Evolutionary conservation across 2,888 invertebrate genomes (phyloP), one percentile per base, ranked within the genome.

Genomic region (Arge pagana): DNA sequence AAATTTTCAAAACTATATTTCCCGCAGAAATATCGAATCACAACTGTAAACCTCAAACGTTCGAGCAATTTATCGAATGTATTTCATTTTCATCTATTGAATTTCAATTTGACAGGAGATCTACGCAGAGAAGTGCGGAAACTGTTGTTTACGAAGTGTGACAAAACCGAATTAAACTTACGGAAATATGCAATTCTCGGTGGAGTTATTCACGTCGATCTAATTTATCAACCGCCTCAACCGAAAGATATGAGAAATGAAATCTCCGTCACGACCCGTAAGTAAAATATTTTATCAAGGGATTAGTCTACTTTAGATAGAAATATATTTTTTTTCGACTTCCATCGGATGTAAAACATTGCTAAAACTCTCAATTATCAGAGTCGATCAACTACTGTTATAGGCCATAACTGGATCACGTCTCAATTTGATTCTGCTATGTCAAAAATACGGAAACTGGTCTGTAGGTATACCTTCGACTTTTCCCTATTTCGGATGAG

Each of bases 161-260:
- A 68, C 24, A 70, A 70, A 41, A 70, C 64, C 10, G 72, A 88
- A 66, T 70, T 92, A 0, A 91, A 93, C 74, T 77, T 93, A 43
- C 79, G 93, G 35, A 89, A 88, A 67, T 89, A 86, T 70, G 81
- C 79, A 0, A 83, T 92, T 45, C 82, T 91, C 11, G 91, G 90
- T 0, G 93, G 93, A 0, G 83, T 91, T 0, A 85, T 86, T 54
- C 83, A 85, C 59, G 74, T 93, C 37, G 87, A 93, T 64, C 79
- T 91, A 40, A 76, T 91, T 45, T 80, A 84, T 43, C 89, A 89
- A 11, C 93, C 93, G 0, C 88, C 90, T 0, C 93, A 93, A 61
- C 86, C 89, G 0, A 85, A 85, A 56, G 77, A 77, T 5, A 79
- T 85, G 74, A 70, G 74, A 1, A 77, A 77, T 15, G 78, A 80